These are phyloP conservation scores for Leptogaster cylindrica DNA, from an alignment of 2,888 invertebrate species.

Conservation along the genomic window DNA sequence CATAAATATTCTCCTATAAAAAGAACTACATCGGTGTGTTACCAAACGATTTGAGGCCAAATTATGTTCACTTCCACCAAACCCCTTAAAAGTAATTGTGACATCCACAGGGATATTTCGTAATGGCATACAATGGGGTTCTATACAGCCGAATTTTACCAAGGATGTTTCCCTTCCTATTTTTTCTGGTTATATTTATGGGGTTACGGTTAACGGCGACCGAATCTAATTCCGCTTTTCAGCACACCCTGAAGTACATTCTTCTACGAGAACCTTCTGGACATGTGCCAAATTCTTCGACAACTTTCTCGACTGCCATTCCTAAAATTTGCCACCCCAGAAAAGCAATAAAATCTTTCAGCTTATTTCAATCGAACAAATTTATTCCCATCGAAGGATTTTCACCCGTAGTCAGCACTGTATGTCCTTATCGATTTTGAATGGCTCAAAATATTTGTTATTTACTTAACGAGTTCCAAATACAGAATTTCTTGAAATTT, in stretches of 20 bases:
- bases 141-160: constrained; percentile 2
- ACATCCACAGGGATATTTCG: neutral
- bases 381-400: constrained; percentile 17
- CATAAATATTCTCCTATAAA: constrained; percentile 5
- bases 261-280: neutral
- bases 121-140: constrained; percentile 6
- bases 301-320: neutral
- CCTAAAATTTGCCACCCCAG: constrained; percentile 10
- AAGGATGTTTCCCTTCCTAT: neutral
- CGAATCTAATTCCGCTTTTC: constrained; percentile 14
- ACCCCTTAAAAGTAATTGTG: neutral
- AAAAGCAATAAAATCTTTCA: constrained; percentile 10
- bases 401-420: neutral
- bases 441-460: constrained; percentile 21
- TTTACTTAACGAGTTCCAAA: constrained; percentile 3
- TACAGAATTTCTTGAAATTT: neutral
- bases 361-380: constrained; percentile 29
- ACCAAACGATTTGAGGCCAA: no score
- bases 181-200: constrained; percentile 6
- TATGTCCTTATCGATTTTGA: constrained; percentile 23
- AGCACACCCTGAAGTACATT: constrained; percentile 3
- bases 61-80: no score
- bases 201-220: constrained; percentile 19
- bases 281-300: constrained; percentile 7
- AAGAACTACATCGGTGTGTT: neutral